These are phyloP conservation scores for Cyprinodon diabolis DNA, from an alignment of 2,797 vertebrate species.

Conservation along the genomic window DNA sequence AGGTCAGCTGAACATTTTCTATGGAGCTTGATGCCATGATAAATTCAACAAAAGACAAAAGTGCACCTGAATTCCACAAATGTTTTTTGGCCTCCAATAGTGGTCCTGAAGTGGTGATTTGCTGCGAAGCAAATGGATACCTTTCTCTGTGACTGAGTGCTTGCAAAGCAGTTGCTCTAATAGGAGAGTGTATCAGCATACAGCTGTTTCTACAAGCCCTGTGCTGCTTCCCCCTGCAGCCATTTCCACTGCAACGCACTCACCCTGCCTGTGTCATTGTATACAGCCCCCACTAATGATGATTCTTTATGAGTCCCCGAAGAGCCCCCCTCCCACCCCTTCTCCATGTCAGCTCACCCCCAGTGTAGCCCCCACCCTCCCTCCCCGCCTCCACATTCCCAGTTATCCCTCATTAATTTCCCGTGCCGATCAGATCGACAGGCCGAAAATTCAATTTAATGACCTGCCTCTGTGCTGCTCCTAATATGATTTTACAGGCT, in stretches of 20 bases:
- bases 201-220: constrained; percentile 54
- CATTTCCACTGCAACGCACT: constrained; percentile 69
- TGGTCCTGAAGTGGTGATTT: constrained; percentile 41
- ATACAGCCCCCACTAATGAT: constrained; percentile 74
- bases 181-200: constrained; percentile 54
- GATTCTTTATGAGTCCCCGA: constrained; percentile 75
- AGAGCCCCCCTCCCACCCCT: constrained; percentile 45
- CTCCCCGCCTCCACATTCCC: constrained; percentile 49
- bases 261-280: constrained; percentile 73
- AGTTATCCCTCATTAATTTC: constrained; percentile 85
- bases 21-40: constrained; percentile 1
- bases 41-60: constrained; percentile 8
- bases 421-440: constrained; percentile 82
- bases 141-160: constrained; percentile 43
- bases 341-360: constrained; percentile 19
- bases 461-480: constrained; percentile 84
- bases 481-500: constrained; percentile 89
- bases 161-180: constrained; percentile 51
- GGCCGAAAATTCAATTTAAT: constrained; percentile 88
- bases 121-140: constrained; percentile 38
- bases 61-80: constrained; percentile 35
- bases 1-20: constrained; percentile 25
- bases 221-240: constrained; percentile 59
- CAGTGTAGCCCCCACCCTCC: constrained; percentile 22
- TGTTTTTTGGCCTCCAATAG: constrained; percentile 37